Evolutionary conservation across 2,888 invertebrate genomes (phyloP), one percentile per base, ranked within the genome.

Genomic region (Marronus borbonicus): DNA sequence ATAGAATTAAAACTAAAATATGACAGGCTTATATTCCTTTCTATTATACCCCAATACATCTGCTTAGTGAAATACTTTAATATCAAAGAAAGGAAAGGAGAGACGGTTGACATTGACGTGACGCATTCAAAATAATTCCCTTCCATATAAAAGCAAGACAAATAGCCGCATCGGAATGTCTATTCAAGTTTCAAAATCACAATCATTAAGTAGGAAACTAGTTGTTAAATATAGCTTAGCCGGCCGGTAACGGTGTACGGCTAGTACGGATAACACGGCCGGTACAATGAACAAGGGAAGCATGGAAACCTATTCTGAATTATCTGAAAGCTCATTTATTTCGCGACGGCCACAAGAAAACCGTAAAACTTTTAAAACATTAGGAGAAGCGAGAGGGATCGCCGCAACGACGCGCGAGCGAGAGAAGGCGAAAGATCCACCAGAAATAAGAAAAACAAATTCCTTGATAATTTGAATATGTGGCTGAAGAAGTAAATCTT

Each of bases 381-480:
- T 86, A 86, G 86, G 84, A 86, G 86, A 83, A 84, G 76, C 76
- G 55, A 58, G 66, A 60, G 68, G 68, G 68, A 76, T 39, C 17
- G 50, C 12, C 20, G 55, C 55, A 58, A 58, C 55, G 55, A 20
- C 55, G 55, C 55, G 55, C 17, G 1, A 65, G 62, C 28, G 69
- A 78, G 68, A 76, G 49, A 69, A 55, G 39, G 39, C 62, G 75
- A 65, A 50, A 74, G 75, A 78, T 65, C 55, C 20, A n/a, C 49
- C 55, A 66, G 76, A 79, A 77, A 87, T 87, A 88, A 88, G 88
- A 87, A 88, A 89, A 89, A 89, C 89, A 89, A 89, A 89, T 89
- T 89, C 86, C 87, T 87, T 89, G 89, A 89, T 89, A 89, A 89
- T 89, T 89, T 89, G 89, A 89, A 89, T 89, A 89, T 89, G 89